phyloP scores from a whole-genome alignment of 2,888 invertebrate species.

The Strigamia transsilvanica region DNA sequence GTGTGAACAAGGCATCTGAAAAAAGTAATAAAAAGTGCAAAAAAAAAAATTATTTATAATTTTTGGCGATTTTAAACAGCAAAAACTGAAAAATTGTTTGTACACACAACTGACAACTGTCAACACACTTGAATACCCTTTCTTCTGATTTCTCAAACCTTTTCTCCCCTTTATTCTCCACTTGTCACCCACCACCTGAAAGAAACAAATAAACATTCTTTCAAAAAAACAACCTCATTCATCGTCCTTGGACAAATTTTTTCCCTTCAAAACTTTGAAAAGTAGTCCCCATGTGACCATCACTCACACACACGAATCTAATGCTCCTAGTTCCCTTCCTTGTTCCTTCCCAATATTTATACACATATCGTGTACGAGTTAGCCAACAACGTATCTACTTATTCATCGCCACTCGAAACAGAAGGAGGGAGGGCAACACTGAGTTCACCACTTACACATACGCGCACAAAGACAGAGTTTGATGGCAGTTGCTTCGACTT shows the following conservation, averaged over 20 bases:
- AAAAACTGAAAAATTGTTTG: too few relatives aligned
- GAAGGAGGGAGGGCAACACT: not conserved
- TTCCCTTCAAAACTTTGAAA: constrained; percentile 15
- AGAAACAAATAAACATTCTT: not conserved
- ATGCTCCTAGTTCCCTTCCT: not conserved
- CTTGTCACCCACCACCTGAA: not conserved
- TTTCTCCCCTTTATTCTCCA: too few relatives aligned
- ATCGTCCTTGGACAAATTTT: not conserved
- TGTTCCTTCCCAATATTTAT: constrained; percentile 15
- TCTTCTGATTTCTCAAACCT: too few relatives aligned
- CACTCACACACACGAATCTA: constrained; percentile 2
- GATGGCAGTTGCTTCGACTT: constrained; percentile 24
- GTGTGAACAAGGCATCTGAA: too few relatives aligned
- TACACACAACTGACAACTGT: too few relatives aligned
- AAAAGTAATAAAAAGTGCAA: too few relatives aligned
- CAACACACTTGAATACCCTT: too few relatives aligned
- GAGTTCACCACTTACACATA: constrained; percentile 18
- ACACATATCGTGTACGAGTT: constrained; percentile 21
- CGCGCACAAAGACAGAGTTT: not conserved
- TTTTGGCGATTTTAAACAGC: too few relatives aligned
- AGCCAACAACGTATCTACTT: constrained; percentile 16
- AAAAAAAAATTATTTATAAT: too few relatives aligned
- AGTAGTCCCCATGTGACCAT: constrained; percentile 9
- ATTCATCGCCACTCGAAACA: constrained; percentile 17
- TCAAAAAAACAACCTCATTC: not conserved